Percentiles rank a stretch among this genome's conserved stretches.
phyloP scores from a whole-genome alignment of 2,113 vertebrate species.

The Oceanodroma tethys region DNA sequence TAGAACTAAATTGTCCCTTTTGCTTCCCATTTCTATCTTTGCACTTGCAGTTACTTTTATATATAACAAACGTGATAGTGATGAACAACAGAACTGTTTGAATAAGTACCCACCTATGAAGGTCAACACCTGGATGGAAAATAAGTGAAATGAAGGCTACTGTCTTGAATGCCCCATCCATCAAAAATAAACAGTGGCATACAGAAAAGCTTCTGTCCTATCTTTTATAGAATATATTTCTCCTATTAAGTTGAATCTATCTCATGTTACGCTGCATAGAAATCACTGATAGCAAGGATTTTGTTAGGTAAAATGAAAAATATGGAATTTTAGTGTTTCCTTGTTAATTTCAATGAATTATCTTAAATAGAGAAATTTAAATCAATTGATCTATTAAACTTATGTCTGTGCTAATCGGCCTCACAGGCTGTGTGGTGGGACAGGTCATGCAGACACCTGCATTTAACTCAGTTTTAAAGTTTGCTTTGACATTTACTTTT shows the following conservation, averaged over 20 bases:
- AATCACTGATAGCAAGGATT: background rate
- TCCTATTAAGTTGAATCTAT: background rate
- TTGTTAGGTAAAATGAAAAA: background rate
- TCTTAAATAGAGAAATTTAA: background rate
- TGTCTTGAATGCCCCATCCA: background rate
- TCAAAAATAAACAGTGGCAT: background rate
- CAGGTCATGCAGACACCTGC: background rate
- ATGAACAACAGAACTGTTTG: background rate
- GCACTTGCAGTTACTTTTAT: background rate
- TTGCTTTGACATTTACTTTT: slow-evolving; percentile 54
- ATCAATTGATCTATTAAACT: background rate
- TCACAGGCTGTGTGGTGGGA: background rate
- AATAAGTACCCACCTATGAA: background rate
- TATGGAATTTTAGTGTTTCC: background rate
- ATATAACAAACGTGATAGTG: background rate
- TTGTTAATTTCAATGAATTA: background rate
- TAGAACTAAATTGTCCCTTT: background rate
- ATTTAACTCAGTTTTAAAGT: slow-evolving; percentile 19
- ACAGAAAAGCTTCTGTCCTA: background rate
- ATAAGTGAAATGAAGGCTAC: background rate
- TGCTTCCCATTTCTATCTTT: background rate
- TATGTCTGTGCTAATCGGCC: background rate
- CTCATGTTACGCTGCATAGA: background rate
- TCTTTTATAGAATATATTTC: background rate
- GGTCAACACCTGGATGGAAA: background rate